A percentile compares a stretch with the other conserved stretches of the same genome.
phyloP scores from a whole-genome alignment of 2,113 vertebrate species.

The Grammomys surdaster region DNA sequence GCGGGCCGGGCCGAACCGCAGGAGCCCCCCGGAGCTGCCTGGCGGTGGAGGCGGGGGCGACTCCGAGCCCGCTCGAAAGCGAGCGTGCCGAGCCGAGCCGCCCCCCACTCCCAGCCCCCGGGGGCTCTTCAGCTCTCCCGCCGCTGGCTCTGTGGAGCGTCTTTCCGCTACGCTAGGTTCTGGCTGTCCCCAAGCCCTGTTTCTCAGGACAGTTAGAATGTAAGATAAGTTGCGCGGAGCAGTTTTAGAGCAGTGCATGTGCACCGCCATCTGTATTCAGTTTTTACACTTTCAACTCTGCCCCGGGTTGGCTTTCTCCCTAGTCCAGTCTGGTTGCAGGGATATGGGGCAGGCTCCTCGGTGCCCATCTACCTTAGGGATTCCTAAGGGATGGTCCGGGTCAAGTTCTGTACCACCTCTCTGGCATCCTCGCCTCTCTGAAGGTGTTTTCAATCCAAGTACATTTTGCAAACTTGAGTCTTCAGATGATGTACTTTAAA shows the following conservation, averaged over 20 bases:
- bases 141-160: not conserved
- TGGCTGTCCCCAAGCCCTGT: not conserved
- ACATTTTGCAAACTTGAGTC: not conserved
- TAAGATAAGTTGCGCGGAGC: not conserved
- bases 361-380: too few relatives aligned
- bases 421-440: not conserved
- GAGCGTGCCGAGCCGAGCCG: not conserved
- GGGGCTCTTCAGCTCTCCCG: not conserved
- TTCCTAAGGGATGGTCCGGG: not conserved
- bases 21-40: too few relatives aligned
- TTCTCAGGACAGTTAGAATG: not conserved
- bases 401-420: not conserved
- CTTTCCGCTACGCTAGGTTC: not conserved
- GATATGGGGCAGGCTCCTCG: not conserved
- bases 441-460: not conserved
- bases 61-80: too few relatives aligned
- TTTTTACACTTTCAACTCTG: not conserved
- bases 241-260: not conserved
- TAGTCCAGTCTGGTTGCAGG: not conserved
- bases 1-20: accelerated
- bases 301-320: not conserved
- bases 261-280: not conserved
- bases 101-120: not conserved
- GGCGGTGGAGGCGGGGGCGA: not conserved
- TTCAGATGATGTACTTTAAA: conserved; percentile 24